These are phyloP conservation scores for Cephalopterus ornatus DNA, from an alignment of 2,113 vertebrate genomes.

Conservation along the genomic window DNA sequence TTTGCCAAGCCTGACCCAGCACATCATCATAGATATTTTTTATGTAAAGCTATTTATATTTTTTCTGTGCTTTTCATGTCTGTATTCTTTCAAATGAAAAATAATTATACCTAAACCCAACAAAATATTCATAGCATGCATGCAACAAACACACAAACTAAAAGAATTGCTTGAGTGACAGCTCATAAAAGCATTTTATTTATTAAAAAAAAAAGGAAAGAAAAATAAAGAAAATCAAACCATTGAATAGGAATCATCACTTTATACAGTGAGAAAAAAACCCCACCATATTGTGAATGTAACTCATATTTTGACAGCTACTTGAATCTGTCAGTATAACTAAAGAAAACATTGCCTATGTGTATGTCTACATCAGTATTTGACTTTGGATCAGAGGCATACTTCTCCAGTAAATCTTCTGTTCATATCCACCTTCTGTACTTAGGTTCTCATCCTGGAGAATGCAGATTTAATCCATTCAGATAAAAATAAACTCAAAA, in stretches of 20 bases:
- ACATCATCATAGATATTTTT: neutral
- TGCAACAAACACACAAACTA: neutral
- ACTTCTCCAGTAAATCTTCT: neutral
- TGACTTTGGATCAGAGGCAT: neutral
- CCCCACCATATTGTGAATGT: neutral
- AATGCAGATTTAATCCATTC: neutral
- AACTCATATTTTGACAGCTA: neutral
- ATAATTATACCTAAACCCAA: neutral
- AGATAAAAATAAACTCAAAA: neutral
- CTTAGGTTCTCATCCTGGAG: neutral
- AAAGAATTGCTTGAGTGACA: neutral
- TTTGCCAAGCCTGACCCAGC: neutral
- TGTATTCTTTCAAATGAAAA: neutral
- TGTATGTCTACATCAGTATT: neutral
- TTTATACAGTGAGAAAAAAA: neutral
- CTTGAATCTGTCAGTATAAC: neutral
- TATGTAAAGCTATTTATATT: neutral
- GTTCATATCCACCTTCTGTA: neutral
- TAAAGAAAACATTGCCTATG: neutral
- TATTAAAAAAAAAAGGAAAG: neutral
- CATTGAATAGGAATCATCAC: neutral
- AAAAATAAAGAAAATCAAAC: neutral
- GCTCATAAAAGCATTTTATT: neutral
- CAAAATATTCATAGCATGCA: neutral
- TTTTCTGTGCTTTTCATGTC: neutral